phyloP scores from a whole-genome alignment of 1,140 invertebrate genomes.

The Lucilia cuprina region DNA sequence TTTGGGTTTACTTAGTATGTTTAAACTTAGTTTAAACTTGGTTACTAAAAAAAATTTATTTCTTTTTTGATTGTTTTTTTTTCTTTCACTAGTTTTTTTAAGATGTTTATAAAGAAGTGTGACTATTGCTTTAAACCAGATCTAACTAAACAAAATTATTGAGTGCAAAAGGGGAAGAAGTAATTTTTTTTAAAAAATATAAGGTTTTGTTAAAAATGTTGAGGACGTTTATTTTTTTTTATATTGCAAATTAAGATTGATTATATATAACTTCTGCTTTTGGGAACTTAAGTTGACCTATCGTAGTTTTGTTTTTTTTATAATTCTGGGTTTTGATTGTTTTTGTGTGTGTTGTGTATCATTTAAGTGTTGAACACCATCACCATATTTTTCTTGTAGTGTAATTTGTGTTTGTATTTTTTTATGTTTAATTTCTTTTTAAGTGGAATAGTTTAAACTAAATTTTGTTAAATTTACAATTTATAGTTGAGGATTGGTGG shows the following conservation, averaged over 20 bases:
- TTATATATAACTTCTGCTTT: not conserved
- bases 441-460: not conserved
- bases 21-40: conserved; percentile 32
- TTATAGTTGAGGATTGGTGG: not conserved
- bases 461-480: not conserved
- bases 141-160: not conserved
- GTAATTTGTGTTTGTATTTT: not conserved
- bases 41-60: conserved; percentile 39
- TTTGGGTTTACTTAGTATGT: conserved; percentile 37
- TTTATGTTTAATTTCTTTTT: not conserved
- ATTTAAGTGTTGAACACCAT: conserved; percentile 13
- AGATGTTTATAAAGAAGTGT: not conserved
- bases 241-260: not conserved
- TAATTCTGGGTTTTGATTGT: not conserved
- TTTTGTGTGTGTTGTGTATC: not conserved
- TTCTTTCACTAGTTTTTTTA: too few relatives aligned
- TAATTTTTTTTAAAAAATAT: not conserved
- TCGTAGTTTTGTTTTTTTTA: not conserved
- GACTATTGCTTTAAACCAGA: not conserved
- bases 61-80: conserved; percentile 42
- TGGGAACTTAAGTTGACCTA: not conserved
- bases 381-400: conserved; percentile 17
- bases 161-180: too few relatives aligned
- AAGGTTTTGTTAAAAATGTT: not conserved
- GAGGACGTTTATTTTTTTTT: not conserved